A percentile compares a stretch with the other conserved stretches of the same genome.
Conservation (phyloP, 1,140 invertebrate genomes). For the Cydia pomonella region DNA sequence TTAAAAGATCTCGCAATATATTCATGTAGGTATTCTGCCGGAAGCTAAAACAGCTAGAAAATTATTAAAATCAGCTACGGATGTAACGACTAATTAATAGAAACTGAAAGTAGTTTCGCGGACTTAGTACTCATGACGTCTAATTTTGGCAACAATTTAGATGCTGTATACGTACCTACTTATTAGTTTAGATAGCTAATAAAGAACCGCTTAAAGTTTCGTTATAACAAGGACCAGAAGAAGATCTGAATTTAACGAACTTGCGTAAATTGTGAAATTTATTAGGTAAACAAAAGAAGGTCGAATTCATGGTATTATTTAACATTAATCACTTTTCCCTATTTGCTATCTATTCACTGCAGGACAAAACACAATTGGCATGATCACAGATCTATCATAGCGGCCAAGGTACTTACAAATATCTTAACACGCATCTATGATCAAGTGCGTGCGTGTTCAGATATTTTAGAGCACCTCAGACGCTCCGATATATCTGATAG, state of each 20-base stretch:
- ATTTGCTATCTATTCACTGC: no score
- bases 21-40: not conserved
- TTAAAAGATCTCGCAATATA: not conserved
- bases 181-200: not conserved
- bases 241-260: not conserved
- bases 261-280: not conserved
- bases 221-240: not conserved
- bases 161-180: not conserved
- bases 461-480: no score
- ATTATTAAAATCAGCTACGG: not conserved
- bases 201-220: not conserved
- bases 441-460: no score
- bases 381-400: no score
- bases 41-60: slow-evolving; percentile 12
- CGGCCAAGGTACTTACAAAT: no score
- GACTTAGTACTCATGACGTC: slow-evolving; percentile 9
- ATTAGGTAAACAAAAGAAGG: not conserved
- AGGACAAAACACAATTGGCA: no score
- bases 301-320: not conserved
- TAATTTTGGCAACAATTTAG: slow-evolving; percentile 22
- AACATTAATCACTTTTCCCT: not conserved
- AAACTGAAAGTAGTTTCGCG: slow-evolving; percentile 22
- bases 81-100: slow-evolving; percentile 21
- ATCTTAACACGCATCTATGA: no score
- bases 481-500: no score